phyloP scores from a whole-genome alignment of 2,888 invertebrate genomes.

The Coenonympha glycerion region DNA sequence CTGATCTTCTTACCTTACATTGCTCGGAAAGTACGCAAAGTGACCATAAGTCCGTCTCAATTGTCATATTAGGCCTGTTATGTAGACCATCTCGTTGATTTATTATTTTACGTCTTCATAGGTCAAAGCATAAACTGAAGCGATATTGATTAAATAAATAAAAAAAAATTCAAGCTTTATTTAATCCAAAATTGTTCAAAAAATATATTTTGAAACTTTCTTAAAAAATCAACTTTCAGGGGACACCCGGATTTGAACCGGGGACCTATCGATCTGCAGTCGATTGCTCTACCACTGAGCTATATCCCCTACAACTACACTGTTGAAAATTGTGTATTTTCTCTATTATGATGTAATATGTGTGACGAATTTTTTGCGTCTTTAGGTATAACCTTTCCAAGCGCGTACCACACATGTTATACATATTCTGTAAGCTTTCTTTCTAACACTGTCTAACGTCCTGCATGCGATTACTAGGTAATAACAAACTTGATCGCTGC shows the following conservation, averaged over 20 bases:
- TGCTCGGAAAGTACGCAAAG: conserved; percentile 14
- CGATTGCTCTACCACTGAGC: conserved; percentile 40
- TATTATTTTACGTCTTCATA: conserved; percentile 26
- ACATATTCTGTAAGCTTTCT: too few relatives aligned
- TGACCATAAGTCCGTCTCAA: conserved; percentile 34
- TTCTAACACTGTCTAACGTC: too few relatives aligned
- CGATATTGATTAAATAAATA: neutral
- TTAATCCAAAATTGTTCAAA: too few relatives aligned
- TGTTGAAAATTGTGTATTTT: neutral
- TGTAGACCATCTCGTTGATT: conserved; percentile 36
- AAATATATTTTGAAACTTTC: too few relatives aligned
- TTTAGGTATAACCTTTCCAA: too few relatives aligned
- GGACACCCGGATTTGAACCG: conserved; percentile 72
- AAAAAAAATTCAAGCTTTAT: too few relatives aligned
- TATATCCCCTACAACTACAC: conserved; percentile 13
- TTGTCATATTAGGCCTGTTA: conserved; percentile 37
- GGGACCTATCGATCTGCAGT: conserved; percentile 74
- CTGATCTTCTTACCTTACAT: conserved; percentile 5
- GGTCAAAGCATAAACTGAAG: neutral
- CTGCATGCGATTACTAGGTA: too few relatives aligned
- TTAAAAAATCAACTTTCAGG: conserved; percentile 33
- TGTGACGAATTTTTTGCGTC: too few relatives aligned
- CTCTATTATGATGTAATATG: neutral
- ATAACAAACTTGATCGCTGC: too few relatives aligned
- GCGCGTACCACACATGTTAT: too few relatives aligned